Base-by-base conservation (phyloP, 2,797 vertebrate species). In the Hydrophis major region DNA sequence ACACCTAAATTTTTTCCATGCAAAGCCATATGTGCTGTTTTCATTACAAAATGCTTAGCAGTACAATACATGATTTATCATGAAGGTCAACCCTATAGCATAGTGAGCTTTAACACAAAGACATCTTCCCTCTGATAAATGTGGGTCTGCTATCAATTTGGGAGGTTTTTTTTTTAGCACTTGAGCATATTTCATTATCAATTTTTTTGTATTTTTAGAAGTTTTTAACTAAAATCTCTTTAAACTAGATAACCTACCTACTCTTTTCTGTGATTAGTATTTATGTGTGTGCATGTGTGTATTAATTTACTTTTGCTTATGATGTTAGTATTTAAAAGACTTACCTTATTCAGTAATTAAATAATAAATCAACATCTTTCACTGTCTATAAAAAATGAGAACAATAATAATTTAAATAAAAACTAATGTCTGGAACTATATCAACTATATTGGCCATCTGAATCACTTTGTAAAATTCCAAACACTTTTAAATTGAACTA, bases 41-140 rank as follows among this genome's bases (percentile, higher is more conserved):
- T 96, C 96, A 96, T 88, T 94, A 88, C 94, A 97, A 97, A 97
- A 96, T 95, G 92, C 96, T 92, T 96, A 95, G 97, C 93, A 97
- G 95, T 96, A 97, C 97, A 97, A 96, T 96, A 90, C 88, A 93
- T 96, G 94, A 97, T 98, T 97, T 97, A 97, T 96, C 97, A 95
- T 93, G 95, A 96, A 98, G 97, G 97, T 97, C 96, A 97, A 94
- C 93, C 78, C 22, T 89, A 89, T 97, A 96, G 94, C 94, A 88
- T 94, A 96, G 93, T 96, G 95, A 96, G 95, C 95, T 96, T 97
- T 96, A 95, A 92, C 96, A 97, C 95, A 95, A 95, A 97, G 97
- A 97, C 94, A 94, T 96, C 97, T 97, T 86, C 96, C 92, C 95
- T 96, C 95, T 96, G 96, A 96, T 96, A 94, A 97, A 96, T 95